Evolutionary conservation across 35 echinoderm and acorn worm genomes (phyloP).

Genomic region (Chiridota heheva): DNA sequence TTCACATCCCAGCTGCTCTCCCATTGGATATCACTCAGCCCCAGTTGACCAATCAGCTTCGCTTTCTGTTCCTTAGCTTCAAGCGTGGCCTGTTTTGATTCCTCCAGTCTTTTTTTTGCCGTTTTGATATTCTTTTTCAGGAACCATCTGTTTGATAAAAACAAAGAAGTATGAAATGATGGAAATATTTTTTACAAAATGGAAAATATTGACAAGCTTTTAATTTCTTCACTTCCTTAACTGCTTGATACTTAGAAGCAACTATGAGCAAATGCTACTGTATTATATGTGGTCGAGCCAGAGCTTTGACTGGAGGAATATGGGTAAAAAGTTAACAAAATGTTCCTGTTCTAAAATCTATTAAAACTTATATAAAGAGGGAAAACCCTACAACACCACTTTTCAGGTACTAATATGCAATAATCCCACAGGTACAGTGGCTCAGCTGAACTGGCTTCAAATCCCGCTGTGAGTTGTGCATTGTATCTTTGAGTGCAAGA

Average conservation of each 20-base stretch:
- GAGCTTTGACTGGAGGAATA: no score
- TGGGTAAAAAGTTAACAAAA: no score
- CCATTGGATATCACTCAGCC: constrained; percentile 61
- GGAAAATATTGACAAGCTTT: not conserved
- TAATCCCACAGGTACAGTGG: no score
- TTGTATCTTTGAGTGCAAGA: no score
- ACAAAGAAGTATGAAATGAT: not conserved
- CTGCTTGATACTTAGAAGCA: not conserved
- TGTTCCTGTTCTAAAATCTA: no score
- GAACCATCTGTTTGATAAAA: constrained; percentile 48
- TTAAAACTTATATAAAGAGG: no score
- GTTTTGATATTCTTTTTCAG: constrained; percentile 61
- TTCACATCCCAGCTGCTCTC: constrained; percentile 66
- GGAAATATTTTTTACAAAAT: not conserved
- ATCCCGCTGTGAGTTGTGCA: no score
- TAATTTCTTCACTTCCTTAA: not conserved
- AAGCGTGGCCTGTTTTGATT: constrained; percentile 47
- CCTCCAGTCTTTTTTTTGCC: constrained; percentile 44
- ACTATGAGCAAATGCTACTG: not conserved
- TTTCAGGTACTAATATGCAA: no score
- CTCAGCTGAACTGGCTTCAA: no score
- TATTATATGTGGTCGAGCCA: not conserved
- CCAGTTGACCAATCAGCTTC: constrained; percentile 36
- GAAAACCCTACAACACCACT: no score
- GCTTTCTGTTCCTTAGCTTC: constrained; percentile 44